A percentile compares a stretch with the other conserved stretches of the same genome.
Evolutionary conservation across 2,113 vertebrate genomes (phyloP).

Genomic region (Capreolus pygargus): DNA sequence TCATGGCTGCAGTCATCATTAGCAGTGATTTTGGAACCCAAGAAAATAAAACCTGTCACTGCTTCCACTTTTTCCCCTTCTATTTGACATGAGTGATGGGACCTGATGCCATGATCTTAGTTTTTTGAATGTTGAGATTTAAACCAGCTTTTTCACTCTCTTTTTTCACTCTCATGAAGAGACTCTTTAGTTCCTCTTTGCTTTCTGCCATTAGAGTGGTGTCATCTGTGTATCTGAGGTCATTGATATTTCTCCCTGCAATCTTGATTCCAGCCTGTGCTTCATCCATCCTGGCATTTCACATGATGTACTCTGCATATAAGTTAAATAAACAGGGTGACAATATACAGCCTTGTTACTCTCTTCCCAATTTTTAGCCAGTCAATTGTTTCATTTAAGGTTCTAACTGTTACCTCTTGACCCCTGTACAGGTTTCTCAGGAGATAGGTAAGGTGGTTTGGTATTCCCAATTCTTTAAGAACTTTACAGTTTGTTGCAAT

Average conservation of each 20-base stretch:
- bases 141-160: neutral
- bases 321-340: neutral
- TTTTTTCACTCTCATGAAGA: neutral
- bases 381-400: neutral
- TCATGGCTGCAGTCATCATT: neutral
- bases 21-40: neutral
- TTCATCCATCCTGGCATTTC: neutral
- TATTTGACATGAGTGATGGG: neutral
- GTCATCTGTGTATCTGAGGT: neutral
- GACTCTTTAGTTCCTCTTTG: neutral
- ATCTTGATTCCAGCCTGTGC: neutral
- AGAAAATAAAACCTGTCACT: neutral
- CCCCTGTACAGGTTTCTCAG: neutral
- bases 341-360: neutral
- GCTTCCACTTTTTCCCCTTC: neutral
- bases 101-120: neutral
- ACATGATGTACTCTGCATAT: neutral
- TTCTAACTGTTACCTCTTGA: neutral
- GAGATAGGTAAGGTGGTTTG: neutral
- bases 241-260: neutral
- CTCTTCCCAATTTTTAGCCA: neutral
- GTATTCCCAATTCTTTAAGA: neutral
- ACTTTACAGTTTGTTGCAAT: neutral
- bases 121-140: neutral
- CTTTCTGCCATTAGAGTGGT: neutral